Evolutionary conservation across 1,140 invertebrate species (phyloP).

Genomic region (Bombus confusus): DNA sequence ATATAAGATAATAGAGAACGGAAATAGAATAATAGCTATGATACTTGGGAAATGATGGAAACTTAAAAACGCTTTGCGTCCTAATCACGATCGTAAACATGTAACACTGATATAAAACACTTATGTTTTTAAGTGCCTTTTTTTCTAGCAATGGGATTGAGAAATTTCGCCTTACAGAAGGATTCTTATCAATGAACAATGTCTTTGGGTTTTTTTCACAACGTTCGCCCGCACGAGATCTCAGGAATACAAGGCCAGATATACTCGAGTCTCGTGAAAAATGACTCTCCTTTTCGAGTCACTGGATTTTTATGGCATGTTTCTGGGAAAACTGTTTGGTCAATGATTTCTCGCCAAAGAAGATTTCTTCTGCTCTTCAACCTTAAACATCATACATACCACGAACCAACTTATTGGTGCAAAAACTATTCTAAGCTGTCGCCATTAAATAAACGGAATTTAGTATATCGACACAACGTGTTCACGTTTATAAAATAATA

Average conservation of each 20-base stretch:
- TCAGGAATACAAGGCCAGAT: not conserved
- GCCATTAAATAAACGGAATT: not conserved
- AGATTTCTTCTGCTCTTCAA: not conserved
- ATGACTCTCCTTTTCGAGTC: slow-evolving; percentile 2
- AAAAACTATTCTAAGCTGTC: not conserved
- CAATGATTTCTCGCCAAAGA: not conserved
- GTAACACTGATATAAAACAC: not conserved
- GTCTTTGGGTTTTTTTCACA: not conserved
- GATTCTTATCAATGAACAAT: slow-evolving; percentile 40
- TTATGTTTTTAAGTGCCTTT: slow-evolving; percentile 4
- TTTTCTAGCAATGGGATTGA: slow-evolving; percentile 35
- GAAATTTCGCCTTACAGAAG: slow-evolving; percentile 47
- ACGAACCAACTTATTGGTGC: not conserved
- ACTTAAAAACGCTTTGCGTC: slow-evolving; percentile 28
- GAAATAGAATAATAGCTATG: not conserved
- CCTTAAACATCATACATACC: not conserved
- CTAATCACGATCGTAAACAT: slow-evolving; percentile 64
- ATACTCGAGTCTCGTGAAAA: not conserved
- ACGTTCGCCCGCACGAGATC: not conserved
- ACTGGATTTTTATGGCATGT: not conserved
- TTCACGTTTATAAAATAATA: not conserved
- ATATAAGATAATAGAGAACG: not conserved
- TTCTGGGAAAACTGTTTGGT: not conserved
- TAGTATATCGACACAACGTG: not conserved
- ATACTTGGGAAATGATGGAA: slow-evolving; percentile 28